phyloP scores from a whole-genome alignment of 2,888 invertebrate genomes.

The Acleris literana region DNA sequence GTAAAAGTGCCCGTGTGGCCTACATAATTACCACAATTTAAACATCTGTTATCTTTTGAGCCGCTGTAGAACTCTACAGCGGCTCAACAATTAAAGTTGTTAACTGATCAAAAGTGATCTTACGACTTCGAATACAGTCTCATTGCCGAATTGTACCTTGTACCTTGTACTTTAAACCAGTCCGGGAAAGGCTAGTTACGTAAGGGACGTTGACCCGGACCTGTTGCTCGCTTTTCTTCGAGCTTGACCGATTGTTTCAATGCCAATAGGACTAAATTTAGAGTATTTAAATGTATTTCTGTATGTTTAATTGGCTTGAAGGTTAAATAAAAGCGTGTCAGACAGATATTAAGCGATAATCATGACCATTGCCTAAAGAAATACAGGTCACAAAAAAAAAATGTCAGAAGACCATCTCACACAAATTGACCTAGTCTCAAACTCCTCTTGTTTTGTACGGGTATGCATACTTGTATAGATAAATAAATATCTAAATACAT shows the following conservation, averaged over 20 bases:
- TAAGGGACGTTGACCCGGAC: conserved; percentile 47
- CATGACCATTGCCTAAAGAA: too few species aligned
- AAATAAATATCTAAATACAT: not conserved
- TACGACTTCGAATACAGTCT: conserved; percentile 15
- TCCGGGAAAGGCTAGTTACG: conserved; percentile 22
- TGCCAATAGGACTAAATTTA: not conserved
- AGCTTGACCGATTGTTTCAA: not conserved
- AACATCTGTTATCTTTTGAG: too few species aligned
- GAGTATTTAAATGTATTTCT: not conserved
- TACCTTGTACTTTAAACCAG: conserved; percentile 18
- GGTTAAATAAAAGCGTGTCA: not conserved
- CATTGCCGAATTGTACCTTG: conserved; percentile 11
- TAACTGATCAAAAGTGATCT: not conserved
- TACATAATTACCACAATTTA: too few species aligned
- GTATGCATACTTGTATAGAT: not conserved
- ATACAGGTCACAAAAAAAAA: not conserved
- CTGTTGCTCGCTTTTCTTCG: conserved; percentile 17
- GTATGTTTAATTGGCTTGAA: too few species aligned
- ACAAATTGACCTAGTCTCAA: not conserved
- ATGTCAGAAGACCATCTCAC: not conserved
- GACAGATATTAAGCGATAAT: not conserved
- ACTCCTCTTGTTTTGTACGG: not conserved
- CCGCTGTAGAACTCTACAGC: too few species aligned
- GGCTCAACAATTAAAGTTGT: too few species aligned
- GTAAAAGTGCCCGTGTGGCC: too few species aligned